These are phyloP conservation scores for Alectura lathami DNA, from an alignment of 2,113 vertebrate species.

Conservation along the genomic window DNA sequence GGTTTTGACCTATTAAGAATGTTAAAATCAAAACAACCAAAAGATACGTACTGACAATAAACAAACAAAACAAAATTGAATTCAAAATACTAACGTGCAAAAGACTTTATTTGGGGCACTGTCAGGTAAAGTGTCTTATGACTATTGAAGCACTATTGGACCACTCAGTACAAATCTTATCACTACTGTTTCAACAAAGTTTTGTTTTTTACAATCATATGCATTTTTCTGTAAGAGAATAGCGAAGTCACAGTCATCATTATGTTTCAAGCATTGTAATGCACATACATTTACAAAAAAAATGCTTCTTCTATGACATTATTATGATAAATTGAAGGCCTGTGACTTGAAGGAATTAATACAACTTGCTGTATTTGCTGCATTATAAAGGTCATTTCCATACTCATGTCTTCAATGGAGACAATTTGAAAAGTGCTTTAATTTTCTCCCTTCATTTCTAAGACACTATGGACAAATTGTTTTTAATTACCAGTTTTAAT, in stretches of 20 bases:
- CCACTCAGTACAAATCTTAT: neutral
- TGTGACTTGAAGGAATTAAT: neutral
- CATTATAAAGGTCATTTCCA: neutral
- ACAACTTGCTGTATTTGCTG: neutral
- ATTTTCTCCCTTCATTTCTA: neutral
- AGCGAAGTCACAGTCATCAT: neutral
- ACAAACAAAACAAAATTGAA: neutral
- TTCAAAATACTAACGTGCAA: neutral
- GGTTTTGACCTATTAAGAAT: neutral
- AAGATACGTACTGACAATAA: neutral
- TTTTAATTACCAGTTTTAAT: neutral
- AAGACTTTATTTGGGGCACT: neutral
- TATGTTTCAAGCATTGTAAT: neutral
- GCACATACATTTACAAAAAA: neutral
- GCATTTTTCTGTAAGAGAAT: neutral
- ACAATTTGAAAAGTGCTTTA: neutral
- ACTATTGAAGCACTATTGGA: neutral
- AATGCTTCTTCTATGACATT: neutral
- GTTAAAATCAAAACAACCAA: neutral
- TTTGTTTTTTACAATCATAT: too few species aligned
- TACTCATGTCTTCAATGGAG: accelerated
- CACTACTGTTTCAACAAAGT: neutral
- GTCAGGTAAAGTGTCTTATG: neutral
- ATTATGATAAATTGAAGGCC: neutral
- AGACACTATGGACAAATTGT: neutral